phyloP scores from a whole-genome alignment of 2,113 vertebrate species.

The Antennarius striatus region DNA sequence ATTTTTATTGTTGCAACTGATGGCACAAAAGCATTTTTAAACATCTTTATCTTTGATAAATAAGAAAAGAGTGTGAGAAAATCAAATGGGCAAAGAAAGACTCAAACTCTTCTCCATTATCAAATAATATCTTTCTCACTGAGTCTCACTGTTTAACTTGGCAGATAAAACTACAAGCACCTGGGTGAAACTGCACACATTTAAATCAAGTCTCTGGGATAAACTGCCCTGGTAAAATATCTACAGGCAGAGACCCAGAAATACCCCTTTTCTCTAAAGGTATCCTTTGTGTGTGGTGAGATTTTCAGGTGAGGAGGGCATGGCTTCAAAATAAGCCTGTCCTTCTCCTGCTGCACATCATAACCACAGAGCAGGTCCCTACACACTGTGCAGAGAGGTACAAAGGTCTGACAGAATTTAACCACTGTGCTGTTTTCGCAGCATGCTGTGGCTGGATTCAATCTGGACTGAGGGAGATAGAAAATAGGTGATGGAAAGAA shows the following conservation, averaged over 20 bases:
- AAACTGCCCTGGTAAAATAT: constrained; percentile 9
- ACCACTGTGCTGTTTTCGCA: background rate
- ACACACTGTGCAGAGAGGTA: constrained; percentile 19
- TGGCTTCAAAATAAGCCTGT: too few species aligned
- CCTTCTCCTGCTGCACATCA: too few species aligned
- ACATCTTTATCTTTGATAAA: too few species aligned
- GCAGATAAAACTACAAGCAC: constrained; percentile 18
- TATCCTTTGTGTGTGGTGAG: constrained; percentile 23
- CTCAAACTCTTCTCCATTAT: too few species aligned
- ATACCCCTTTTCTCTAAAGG: constrained; percentile 6
- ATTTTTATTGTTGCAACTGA: constrained; percentile 27
- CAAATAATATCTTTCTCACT: too few species aligned
- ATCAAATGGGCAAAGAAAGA: too few species aligned
- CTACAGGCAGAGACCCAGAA: background rate
- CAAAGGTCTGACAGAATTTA: constrained; percentile 46
- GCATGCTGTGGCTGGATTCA: constrained; percentile 12
- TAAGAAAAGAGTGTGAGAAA: too few species aligned
- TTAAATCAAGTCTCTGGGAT: constrained; percentile 1
- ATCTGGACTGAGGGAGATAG: constrained; percentile 4
- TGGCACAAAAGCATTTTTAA: background rate
- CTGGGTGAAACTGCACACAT: constrained; percentile 8
- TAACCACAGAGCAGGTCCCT: constrained; percentile 24
- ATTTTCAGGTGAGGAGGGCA: background rate
- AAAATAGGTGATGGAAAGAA: constrained; percentile 10
- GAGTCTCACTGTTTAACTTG: background rate